Evolutionary conservation across 2,113 vertebrate genomes (phyloP).

Genomic region (Notarius lentiginosus): DNA sequence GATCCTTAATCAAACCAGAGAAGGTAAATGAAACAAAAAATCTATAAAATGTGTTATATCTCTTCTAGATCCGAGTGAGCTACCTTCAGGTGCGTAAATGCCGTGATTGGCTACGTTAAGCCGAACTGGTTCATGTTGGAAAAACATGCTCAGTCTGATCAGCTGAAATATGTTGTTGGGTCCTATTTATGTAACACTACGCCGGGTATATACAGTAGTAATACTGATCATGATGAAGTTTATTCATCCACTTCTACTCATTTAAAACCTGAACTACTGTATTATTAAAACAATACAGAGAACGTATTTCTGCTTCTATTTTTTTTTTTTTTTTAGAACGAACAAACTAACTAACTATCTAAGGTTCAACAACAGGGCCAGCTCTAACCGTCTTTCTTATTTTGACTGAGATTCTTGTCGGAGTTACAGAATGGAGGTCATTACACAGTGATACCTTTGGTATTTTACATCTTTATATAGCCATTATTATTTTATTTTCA

Average conservation of each 20-base stretch:
- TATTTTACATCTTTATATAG: background rate
- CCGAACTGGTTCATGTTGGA: background rate
- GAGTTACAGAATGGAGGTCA: background rate
- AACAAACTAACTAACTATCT: background rate
- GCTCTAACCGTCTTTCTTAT: background rate
- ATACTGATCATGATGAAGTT: background rate
- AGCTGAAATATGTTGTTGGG: background rate
- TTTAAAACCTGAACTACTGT: background rate
- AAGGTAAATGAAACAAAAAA: background rate
- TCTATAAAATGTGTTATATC: background rate
- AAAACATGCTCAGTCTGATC: background rate
- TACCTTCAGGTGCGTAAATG: background rate
- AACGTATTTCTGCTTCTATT: background rate
- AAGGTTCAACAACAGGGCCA: background rate
- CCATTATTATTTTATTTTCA: background rate
- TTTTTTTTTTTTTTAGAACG: background rate
- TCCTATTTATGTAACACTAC: background rate
- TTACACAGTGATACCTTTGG: background rate
- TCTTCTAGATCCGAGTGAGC: background rate
- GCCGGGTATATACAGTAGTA: background rate
- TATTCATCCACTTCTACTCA: background rate
- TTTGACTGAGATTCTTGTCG: background rate
- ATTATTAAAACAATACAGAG: background rate
- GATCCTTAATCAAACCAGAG: background rate
- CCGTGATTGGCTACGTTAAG: background rate